Evolutionary conservation across 1,140 invertebrate species (phyloP), one percentile per base, ranked within the genome.

Genomic region (Sipha flava): DNA sequence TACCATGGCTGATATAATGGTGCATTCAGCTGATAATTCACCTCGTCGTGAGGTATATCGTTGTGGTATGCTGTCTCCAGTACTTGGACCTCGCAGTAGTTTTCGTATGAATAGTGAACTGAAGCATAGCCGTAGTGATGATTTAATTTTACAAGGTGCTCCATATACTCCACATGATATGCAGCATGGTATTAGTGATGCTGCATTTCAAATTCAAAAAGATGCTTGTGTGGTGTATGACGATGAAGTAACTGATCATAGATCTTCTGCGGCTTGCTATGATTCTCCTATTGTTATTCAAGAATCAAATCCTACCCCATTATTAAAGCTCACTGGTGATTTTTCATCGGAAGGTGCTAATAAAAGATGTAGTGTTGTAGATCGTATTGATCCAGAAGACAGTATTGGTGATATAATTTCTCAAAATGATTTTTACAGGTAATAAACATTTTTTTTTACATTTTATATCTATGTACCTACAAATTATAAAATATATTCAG

Each of bases 391-490:
- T 83, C 89, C 89, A 16, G 89, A 90, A 82, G 89, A 90, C 82
- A 90, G 89, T 81, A 90, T 90, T 79, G 84, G 89, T 43, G 89
- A 90, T 82, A 90, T 90, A 81, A 87, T 90, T 57, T 89, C 88
- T 4, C 89, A 90, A 81, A 90, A 90, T 83, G 89, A 90, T 84
- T 86, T 90, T 80, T 90, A 89, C 84, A 88, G 88, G 89, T 90
- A 81, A 81, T 59, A 12, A 31, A 23, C n/a, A 40, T 40, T 6
- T 6, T 40, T 40, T 40, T 6, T 40, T 3, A 26, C 5, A 16
- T 1, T 18, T 37, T 18, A 37, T 9, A 34, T 40, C 12, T 29
- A 29, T 23, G 29, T 59, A 59, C 0, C 29, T 66, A 40, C 21
- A 23, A 40, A 62, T 62, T 18, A 0, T 1, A 43, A 21, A 59